Base-by-base conservation (phyloP, 2,797 vertebrate genomes). In the Xiphorhynchus erythropygius region DNA sequence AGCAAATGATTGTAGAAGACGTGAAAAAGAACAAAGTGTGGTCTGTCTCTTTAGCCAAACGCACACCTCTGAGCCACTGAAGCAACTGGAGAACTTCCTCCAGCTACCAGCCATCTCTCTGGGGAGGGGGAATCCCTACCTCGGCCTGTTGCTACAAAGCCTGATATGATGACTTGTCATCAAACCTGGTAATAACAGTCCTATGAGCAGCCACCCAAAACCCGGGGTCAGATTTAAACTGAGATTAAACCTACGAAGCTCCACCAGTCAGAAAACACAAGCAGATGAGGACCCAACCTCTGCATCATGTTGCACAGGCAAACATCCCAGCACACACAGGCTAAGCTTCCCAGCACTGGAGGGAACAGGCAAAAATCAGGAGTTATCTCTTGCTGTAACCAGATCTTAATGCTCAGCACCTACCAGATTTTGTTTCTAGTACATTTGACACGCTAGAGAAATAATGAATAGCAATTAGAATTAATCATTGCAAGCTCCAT, bases 381-480 rank as follows among this genome's bases (percentile, higher is more conserved):
- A 47, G 9, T 32, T 73, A 4, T 35, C 86, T 57, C 71, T 44
- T 13, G 16, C 44, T 80, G 30, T 28, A 87, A 63, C 33, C 13
- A 24, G 7, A 91, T 68, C 35, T 47, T n/a, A 37, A 28, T 18
- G 64, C 75, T 89, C 67, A 64, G 68, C 42, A 89, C 68, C 60
- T 41, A 89, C 32, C 69, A 93, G 80, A 74, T 79, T 89, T 68
- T 92, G 56, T 78, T 95, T 94, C 87, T 41, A 68, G 81, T 33
- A 19, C 42, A 81, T 90, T 87, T 83, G 90, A 92, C 71, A 92
- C 0, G 4, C 84, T 91, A 53, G 46, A 69, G 73, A 94, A 96
- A 87, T 93, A 91, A 94, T 78, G 57, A 94, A 77, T 32, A 80
- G 60, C 52, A 87, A 92, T 96, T 87, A 74, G 53, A 92, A 93